Percentiles rank a stretch among this genome's conserved stretches.
Conservation (phyloP, 2,113 vertebrate species). For the Coptodon rendalli region DNA sequence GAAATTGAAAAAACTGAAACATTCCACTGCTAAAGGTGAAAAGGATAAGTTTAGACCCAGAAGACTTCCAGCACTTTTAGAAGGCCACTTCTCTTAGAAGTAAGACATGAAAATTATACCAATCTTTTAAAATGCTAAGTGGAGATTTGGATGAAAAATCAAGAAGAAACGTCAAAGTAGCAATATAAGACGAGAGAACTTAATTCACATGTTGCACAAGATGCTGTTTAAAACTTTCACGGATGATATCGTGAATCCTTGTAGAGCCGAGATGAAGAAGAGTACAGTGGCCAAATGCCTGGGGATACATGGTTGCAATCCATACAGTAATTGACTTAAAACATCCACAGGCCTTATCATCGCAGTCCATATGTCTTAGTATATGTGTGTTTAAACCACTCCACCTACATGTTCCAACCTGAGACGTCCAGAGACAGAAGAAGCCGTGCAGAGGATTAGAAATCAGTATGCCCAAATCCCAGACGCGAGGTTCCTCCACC, state of each 20-base stretch:
- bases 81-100: neutral
- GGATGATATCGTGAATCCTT: constrained; percentile 14
- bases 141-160: neutral
- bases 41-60: neutral
- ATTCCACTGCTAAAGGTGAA: neutral
- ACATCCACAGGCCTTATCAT: constrained; percentile 62
- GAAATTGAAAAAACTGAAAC: neutral
- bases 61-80: neutral
- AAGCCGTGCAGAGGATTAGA: constrained; percentile 55
- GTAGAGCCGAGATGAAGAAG: neutral
- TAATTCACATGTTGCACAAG: neutral
- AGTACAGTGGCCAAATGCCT: constrained; percentile 36
- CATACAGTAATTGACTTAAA: constrained; percentile 56
- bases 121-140: neutral
- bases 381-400: constrained; percentile 26
- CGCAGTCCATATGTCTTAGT: constrained; percentile 49
- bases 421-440: constrained; percentile 42
- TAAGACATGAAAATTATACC: neutral
- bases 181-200: neutral
- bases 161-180: neutral
- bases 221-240: constrained; percentile 5
- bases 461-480: constrained; percentile 56
- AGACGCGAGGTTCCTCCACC: constrained; percentile 20
- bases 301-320: constrained; percentile 47
- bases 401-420: constrained; percentile 65